These are phyloP conservation scores for Cordilura impudica DNA, from an alignment of 2,888 invertebrate species.

Conservation along the genomic window DNA sequence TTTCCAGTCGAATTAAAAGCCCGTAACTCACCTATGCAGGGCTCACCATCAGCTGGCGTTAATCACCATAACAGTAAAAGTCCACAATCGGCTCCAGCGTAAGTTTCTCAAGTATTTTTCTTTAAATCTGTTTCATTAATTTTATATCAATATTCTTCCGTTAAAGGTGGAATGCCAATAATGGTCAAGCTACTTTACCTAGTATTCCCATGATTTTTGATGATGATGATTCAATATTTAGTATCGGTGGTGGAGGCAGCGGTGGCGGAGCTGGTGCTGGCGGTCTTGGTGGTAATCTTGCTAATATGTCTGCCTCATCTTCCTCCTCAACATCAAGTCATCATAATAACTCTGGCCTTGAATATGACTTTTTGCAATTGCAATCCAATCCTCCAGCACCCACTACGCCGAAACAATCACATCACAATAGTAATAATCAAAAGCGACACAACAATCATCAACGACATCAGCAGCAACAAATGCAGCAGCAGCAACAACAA, in stretches of 20 bases:
- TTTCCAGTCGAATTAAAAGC: constrained; percentile 78
- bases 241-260: constrained; percentile 65
- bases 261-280: constrained; percentile 65
- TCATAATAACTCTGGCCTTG: constrained; percentile 67
- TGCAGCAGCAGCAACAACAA: constrained; percentile 64
- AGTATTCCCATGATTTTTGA: constrained; percentile 87
- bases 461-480: constrained; percentile 68
- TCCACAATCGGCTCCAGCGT: constrained; percentile 78
- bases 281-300: constrained; percentile 57
- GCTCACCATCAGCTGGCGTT: constrained; percentile 79
- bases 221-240: constrained; percentile 79
- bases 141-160: not conserved
- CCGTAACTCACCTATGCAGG: constrained; percentile 81
- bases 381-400: constrained; percentile 66
- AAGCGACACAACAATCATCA: constrained; percentile 68
- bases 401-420: constrained; percentile 67
- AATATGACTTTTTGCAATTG: constrained; percentile 66
- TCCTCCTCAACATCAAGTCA: constrained; percentile 68
- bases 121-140: not conserved
- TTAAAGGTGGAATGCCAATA: constrained; percentile 82
- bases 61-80: constrained; percentile 74
- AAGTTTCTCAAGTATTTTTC: constrained; percentile 63
- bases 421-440: constrained; percentile 66
- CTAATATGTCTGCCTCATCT: constrained; percentile 67
- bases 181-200: constrained; percentile 84